Conservation (phyloP, 92 coral and sea anemone species). For the Galaxea fascicularis region DNA sequence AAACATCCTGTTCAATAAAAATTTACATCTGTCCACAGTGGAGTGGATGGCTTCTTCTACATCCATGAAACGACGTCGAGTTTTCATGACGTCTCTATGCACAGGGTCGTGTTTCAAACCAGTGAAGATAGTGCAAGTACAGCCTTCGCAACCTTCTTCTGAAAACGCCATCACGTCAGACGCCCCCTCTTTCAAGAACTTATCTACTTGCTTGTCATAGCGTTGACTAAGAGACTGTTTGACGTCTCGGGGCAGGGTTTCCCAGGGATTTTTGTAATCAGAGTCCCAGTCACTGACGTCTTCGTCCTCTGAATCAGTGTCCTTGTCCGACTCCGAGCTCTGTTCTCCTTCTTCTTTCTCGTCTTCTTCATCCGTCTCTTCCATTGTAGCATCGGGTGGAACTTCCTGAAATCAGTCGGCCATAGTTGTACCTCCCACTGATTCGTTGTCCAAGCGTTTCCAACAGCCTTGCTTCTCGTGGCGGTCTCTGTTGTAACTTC, state of each 20-base stretch:
- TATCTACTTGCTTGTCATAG: not conserved
- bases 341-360: no score
- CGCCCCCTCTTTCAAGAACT: not conserved
- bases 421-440: not conserved
- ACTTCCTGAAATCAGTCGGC: not conserved
- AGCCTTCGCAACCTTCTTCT: not conserved
- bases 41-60: not conserved
- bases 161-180: not conserved
- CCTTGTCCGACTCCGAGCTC: not conserved
- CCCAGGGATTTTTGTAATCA: constrained; percentile 1
- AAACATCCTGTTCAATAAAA: not conserved
- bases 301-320: not conserved
- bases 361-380: not conserved
- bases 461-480: no score
- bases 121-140: not conserved
- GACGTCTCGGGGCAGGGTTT: not conserved
- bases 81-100: no score
- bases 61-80: no score
- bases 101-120: not conserved
- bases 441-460: not conserved
- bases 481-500: no score
- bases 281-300: not conserved
- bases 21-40: constrained; percentile 15
- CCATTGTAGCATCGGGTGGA: not conserved
- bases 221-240: not conserved